Percentiles rank a stretch among this genome's conserved stretches.
These are phyloP conservation scores for Catharus ustulatus DNA, from an alignment of 2,797 vertebrate species.

Conservation along the genomic window DNA sequence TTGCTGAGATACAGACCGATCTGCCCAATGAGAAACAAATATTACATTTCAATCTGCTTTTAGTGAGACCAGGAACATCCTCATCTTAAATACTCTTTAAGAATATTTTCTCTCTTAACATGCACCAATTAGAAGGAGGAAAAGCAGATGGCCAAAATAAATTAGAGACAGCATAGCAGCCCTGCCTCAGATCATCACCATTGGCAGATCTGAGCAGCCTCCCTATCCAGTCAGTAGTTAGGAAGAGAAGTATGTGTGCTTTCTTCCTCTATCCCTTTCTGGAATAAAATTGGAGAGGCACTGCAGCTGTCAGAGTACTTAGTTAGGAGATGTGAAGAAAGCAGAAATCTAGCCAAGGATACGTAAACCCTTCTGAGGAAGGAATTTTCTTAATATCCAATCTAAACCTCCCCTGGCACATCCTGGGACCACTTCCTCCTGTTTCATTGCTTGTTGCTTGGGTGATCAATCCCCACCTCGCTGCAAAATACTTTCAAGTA, in stretches of 20 bases:
- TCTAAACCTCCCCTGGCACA: neutral
- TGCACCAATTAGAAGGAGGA: slow-evolving; percentile 38
- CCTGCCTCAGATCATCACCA: slow-evolving; percentile 9
- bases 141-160: slow-evolving; percentile 65
- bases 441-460: neutral
- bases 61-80: slow-evolving; percentile 6
- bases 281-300: neutral
- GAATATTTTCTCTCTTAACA: neutral
- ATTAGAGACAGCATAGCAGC: slow-evolving; percentile 21
- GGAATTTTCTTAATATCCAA: neutral
- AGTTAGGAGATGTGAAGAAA: neutral
- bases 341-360: neutral
- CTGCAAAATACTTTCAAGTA: neutral
- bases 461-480: fast-evolving
- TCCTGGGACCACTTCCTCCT: neutral
- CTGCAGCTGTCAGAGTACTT: neutral
- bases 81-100: neutral
- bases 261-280: neutral
- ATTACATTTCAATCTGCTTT: slow-evolving; percentile 27
- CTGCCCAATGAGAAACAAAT: slow-evolving; percentile 12
- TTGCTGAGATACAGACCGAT: slow-evolving; percentile 30
- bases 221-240: slow-evolving; percentile 9
- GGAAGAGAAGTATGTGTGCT: neutral
- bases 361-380: neutral
- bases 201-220: slow-evolving; percentile 19